These are phyloP conservation scores for Tinea semifulvella DNA, from an alignment of 2,888 invertebrate species.

Conservation along the genomic window DNA sequence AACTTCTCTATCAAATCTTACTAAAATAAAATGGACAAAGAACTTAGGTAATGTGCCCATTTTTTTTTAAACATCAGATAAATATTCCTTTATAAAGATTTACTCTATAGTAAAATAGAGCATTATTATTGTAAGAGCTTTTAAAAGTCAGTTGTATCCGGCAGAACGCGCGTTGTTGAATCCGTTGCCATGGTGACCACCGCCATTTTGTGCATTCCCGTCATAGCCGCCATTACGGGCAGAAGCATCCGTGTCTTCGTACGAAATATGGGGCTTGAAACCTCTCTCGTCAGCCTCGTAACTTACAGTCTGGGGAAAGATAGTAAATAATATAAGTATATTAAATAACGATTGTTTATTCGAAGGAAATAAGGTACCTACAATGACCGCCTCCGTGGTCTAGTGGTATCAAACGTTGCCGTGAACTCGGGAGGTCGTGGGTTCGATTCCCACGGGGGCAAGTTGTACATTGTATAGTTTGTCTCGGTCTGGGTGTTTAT, in stretches of 20 bases:
- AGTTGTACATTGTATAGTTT: too few relatives aligned
- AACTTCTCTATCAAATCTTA: too few relatives aligned
- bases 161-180: constrained; percentile 21
- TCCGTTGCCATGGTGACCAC: constrained; percentile 17
- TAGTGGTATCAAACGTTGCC: too few relatives aligned
- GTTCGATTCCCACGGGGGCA: too few relatives aligned
- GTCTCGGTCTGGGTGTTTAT: too few relatives aligned
- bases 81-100: background rate
- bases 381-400: too few relatives aligned
- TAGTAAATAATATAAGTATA: background rate
- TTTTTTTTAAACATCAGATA: too few relatives aligned
- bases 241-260: constrained; percentile 61
- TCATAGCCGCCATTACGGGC: constrained; percentile 40
- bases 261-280: constrained; percentile 71
- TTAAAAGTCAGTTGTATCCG: constrained; percentile 14
- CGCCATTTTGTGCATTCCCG: constrained; percentile 33
- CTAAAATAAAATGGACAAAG: too few relatives aligned
- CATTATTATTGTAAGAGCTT: background rate
- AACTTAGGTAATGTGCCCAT: too few relatives aligned
- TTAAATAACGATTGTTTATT: background rate
- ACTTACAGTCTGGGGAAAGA: constrained; percentile 62
- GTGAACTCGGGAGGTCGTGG: too few relatives aligned
- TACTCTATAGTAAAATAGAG: background rate
- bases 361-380: too few relatives aligned
- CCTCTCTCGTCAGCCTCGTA: constrained; percentile 74